Base-by-base conservation (phyloP, 1,140 invertebrate genomes). In the Grapholita molesta region DNA sequence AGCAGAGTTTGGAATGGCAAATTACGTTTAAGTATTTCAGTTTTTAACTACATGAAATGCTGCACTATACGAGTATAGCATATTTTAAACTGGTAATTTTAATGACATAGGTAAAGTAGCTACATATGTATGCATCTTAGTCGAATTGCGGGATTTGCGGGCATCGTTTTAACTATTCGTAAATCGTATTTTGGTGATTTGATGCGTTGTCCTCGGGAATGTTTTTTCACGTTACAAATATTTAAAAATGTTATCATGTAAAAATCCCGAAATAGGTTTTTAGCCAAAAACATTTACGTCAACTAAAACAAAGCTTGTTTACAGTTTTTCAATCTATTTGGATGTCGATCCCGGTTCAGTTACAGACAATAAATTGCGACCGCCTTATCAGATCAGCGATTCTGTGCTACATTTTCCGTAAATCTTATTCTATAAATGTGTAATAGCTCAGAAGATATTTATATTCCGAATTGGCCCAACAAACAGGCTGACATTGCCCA, bases 401-500 rank as follows among this genome's bases (percentile, higher is more conserved):
- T 48, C 18, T 9, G 42, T 48, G 42, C 15, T 48, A 48, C 42
- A 48, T 21, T 48, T 21, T 48, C 42, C 18, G 15, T 48, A 48
- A 48, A 61, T 61, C 24, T 57, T 15, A 61, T 30, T 57, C 53
- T n/a, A 61, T 4, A 15, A 61, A 48, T 48, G 42, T 48, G 15
- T 48, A 48, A 48, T 48, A 48, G 42, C 42, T 48, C 18, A 48
- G 42, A 48, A 48, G 42, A 21, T 48, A 48, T 48, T 48, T 48
- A 48, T 48, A 48, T 48, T 21, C 42, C n/a, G 18, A 18, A 61
- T 61, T 61, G 28, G 55, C 15, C 24, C n/a, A 61, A 61, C 55
- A 61, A 57, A 57, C 53, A 61, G 25, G 55, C 55, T 61, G 25
- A 61, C 55, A 61, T 61, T n/a, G 55, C 2, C 24, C 12, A 61